phyloP scores from a whole-genome alignment of 2,888 invertebrate species.

The Odontocolon sp. region DNA sequence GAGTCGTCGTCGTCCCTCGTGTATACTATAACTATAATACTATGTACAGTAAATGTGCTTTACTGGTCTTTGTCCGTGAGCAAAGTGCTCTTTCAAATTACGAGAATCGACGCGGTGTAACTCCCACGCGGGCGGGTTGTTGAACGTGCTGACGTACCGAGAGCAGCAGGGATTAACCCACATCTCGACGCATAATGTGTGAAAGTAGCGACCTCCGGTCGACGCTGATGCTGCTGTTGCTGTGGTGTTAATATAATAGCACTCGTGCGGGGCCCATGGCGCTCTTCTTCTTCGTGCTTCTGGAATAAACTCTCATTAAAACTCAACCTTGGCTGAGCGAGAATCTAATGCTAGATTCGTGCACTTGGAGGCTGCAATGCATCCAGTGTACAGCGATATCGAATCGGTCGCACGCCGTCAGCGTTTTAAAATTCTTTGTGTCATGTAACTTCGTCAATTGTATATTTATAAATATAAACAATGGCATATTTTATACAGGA shows the following conservation, averaged over 20 bases:
- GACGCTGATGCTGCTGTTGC: slow-evolving; percentile 47
- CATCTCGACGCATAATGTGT: slow-evolving; percentile 63
- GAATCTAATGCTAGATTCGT: slow-evolving; percentile 55
- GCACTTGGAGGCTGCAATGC: slow-evolving; percentile 28
- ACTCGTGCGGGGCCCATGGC: slow-evolving; percentile 17
- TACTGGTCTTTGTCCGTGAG: slow-evolving; percentile 32
- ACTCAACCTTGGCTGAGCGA: slow-evolving; percentile 63
- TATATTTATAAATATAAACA: neutral
- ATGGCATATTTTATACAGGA: neutral
- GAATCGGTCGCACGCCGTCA: neutral
- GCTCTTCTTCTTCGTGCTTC: slow-evolving; percentile 16
- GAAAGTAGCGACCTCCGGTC: slow-evolving; percentile 64
- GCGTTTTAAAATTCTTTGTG: slow-evolving; percentile 19
- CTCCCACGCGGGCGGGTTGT: slow-evolving; percentile 55
- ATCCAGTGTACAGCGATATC: neutral
- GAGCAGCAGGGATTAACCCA: slow-evolving; percentile 66
- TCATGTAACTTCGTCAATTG: slow-evolving; percentile 44
- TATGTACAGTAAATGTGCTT: slow-evolving; percentile 31
- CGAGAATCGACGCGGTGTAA: slow-evolving; percentile 54
- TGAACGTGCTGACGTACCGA: slow-evolving; percentile 48
- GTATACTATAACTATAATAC: slow-evolving; percentile 29
- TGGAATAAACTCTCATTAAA: slow-evolving; percentile 61
- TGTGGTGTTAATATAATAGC: slow-evolving; percentile 53
- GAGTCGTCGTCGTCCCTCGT: slow-evolving; percentile 9
- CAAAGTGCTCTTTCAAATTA: slow-evolving; percentile 53